phyloP scores from a whole-genome alignment of 1,140 invertebrate genomes.

The Asbolus verrucosus region DNA sequence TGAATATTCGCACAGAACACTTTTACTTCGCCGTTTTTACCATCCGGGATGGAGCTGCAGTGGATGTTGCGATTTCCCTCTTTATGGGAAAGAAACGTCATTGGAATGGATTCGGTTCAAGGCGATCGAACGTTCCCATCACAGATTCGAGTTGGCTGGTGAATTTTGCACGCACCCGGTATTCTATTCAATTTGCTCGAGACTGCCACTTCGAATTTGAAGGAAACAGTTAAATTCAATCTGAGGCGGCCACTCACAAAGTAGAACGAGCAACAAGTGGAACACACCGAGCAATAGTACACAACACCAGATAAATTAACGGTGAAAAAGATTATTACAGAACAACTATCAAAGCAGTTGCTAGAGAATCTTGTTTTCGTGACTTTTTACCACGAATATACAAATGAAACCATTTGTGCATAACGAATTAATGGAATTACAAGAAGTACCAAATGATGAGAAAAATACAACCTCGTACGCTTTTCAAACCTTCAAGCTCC shows the following conservation, averaged over 20 bases:
- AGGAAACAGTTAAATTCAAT: background rate
- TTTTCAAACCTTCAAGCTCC: too few species aligned
- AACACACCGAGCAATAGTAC: background rate
- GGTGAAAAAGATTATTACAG: conserved; percentile 24
- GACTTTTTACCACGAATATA: background rate
- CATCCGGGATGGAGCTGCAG: conserved; percentile 14
- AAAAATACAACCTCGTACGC: too few species aligned
- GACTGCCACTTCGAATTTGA: background rate
- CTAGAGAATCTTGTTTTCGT: conserved; percentile 4
- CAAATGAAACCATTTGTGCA: too few species aligned
- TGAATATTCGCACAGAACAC: conserved; percentile 25
- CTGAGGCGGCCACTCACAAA: background rate
- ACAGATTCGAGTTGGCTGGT: background rate
- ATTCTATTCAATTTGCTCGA: background rate
- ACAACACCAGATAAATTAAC: conserved; percentile 15
- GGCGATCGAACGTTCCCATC: conserved; percentile 4
- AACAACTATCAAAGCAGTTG: background rate
- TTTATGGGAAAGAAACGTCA: conserved; percentile 18
- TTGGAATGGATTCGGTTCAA: conserved; percentile 22
- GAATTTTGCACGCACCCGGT: background rate
- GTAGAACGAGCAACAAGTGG: background rate
- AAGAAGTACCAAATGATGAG: background rate
- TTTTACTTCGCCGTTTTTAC: conserved; percentile 22
- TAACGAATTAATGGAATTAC: too few species aligned
- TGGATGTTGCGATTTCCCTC: conserved; percentile 22